phyloP scores from a whole-genome alignment of 2,888 invertebrate species.

The Sepioteuthis lessoniana region DNA sequence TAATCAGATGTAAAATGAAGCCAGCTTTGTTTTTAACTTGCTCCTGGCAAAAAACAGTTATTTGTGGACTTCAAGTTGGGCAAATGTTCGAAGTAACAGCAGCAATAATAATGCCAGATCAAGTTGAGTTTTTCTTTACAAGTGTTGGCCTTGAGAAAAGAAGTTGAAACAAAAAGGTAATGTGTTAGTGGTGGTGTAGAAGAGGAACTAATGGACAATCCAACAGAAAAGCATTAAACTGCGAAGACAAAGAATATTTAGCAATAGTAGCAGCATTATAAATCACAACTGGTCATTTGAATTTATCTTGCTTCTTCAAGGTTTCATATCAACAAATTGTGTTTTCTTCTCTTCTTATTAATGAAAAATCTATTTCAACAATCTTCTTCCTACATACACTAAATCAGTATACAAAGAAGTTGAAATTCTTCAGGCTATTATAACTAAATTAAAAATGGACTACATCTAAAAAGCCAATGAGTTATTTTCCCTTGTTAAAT shows the following conservation, averaged over 20 bases:
- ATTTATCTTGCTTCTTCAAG: not conserved
- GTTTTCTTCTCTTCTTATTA: too few relatives aligned
- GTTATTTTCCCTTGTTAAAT: not conserved
- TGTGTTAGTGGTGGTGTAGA: not conserved
- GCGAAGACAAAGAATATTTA: not conserved
- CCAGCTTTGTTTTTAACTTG: conserved; percentile 2
- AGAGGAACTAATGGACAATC: not conserved
- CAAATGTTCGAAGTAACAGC: not conserved
- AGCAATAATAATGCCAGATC: not conserved
- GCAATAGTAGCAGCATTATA: not conserved
- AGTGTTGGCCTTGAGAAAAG: not conserved
- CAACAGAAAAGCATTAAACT: not conserved
- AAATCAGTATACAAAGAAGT: too few relatives aligned
- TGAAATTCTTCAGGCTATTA: not conserved
- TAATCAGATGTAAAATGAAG: not conserved
- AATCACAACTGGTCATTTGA: not conserved
- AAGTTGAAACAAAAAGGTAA: not conserved
- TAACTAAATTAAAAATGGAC: not conserved
- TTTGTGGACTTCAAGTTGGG: conserved; percentile 20
- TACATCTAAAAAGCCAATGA: not conserved
- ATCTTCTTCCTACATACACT: not conserved
- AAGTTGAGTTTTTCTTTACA: not conserved
- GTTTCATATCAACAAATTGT: too few relatives aligned
- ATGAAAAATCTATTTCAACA: not conserved
- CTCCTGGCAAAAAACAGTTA: not conserved